Evolutionary conservation across 1,140 invertebrate species (phyloP).

Genomic region (Spodoptera litura): DNA sequence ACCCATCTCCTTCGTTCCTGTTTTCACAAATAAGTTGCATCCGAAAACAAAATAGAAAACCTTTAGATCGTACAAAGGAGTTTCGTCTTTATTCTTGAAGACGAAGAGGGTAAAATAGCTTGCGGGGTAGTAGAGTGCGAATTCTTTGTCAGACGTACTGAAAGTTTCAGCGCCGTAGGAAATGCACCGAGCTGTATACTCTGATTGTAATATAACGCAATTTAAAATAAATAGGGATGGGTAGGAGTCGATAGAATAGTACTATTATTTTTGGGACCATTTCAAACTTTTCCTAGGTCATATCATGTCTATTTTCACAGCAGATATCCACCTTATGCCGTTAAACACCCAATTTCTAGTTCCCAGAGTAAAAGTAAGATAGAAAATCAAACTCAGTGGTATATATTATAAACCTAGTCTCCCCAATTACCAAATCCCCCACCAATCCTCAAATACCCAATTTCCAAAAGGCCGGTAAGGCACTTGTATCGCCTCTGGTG

Average conservation of each 20-base stretch:
- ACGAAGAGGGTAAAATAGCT: slow-evolving; percentile 58
- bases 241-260: slow-evolving; percentile 42
- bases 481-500: too few species aligned
- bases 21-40: slow-evolving; percentile 85
- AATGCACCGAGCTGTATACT: slow-evolving; percentile 76
- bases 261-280: slow-evolving; percentile 4
- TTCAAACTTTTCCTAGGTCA: too few species aligned
- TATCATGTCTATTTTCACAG: too few species aligned
- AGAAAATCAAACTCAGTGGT: too few species aligned
- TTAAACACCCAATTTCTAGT: too few species aligned
- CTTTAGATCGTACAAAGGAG: slow-evolving; percentile 55
- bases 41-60: slow-evolving; percentile 85
- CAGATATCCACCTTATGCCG: too few species aligned
- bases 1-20: slow-evolving; percentile 68
- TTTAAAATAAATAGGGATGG: slow-evolving; percentile 82
- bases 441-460: too few species aligned
- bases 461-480: too few species aligned
- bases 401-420: too few species aligned
- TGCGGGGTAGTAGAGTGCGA: slow-evolving; percentile 53
- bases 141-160: slow-evolving; percentile 76
- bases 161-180: slow-evolving; percentile 78
- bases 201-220: slow-evolving; percentile 84
- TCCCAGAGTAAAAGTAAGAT: too few species aligned
- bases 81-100: slow-evolving; percentile 48
- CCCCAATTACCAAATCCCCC: too few species aligned